Percentiles rank a stretch among this genome's conserved stretches.
These are phyloP conservation scores for Aegypius monachus DNA, from an alignment of 2,113 vertebrate species.

Conservation along the genomic window DNA sequence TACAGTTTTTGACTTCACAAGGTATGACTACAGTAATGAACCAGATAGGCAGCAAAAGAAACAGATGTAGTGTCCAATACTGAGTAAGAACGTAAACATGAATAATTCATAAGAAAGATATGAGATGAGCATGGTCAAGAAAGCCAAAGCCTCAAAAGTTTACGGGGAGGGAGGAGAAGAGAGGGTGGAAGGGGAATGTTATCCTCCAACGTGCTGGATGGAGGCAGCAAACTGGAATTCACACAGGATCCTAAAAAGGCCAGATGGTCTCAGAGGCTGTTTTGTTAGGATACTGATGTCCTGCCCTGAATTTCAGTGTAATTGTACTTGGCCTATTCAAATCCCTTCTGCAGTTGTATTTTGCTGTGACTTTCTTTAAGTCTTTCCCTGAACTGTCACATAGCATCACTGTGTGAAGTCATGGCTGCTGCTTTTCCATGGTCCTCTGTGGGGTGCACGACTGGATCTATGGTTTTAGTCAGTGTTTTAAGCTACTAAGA, in stretches of 20 bases:
- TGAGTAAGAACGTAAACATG: not conserved
- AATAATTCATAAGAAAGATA: not conserved
- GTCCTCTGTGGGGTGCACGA: not conserved
- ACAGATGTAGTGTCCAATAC: not conserved
- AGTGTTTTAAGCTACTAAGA: not conserved
- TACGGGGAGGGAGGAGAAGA: not conserved
- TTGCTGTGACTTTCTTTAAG: not conserved
- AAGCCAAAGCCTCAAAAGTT: not conserved
- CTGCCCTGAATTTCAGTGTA: not conserved
- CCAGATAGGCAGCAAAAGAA: not conserved
- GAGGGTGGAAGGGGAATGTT: not conserved
- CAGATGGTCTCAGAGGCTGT: not conserved
- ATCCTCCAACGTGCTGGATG: not conserved
- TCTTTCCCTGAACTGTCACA: not conserved
- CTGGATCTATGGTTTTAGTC: not conserved
- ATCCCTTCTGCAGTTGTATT: not conserved
- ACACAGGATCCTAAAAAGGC: not conserved
- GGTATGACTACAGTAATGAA: not conserved
- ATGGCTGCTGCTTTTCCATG: not conserved
- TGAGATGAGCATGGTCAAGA: not conserved
- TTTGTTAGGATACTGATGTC: not conserved
- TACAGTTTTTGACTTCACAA: not conserved
- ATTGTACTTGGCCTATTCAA: not conserved
- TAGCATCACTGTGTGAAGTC: not conserved
- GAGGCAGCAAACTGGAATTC: not conserved